A percentile compares a stretch with the other conserved stretches of the same genome.
phyloP scores from a whole-genome alignment of 2,113 vertebrate genomes.

The Pteropus alecto region DNA sequence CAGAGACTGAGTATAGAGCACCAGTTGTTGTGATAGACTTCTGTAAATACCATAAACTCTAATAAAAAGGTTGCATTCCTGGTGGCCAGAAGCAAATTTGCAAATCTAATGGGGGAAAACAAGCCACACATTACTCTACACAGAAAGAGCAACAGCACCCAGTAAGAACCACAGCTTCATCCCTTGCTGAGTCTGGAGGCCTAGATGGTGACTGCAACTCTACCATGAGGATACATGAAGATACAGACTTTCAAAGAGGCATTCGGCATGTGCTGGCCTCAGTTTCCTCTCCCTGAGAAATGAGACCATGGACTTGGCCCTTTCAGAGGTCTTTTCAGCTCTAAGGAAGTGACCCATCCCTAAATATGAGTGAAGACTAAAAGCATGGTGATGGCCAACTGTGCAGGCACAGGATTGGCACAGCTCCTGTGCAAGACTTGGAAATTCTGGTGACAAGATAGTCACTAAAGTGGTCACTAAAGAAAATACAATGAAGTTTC shows the following conservation, averaged over 20 bases:
- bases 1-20: background rate
- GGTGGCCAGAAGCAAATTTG: background rate
- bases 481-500: background rate
- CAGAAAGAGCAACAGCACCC: background rate
- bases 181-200: background rate
- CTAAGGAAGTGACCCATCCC: background rate
- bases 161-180: background rate
- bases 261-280: background rate
- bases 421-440: background rate
- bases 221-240: background rate
- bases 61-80: background rate
- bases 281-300: background rate
- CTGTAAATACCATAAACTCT: conserved; percentile 24
- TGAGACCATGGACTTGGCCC: background rate
- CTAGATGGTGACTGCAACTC: background rate
- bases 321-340: background rate
- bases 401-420: background rate
- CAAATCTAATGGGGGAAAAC: background rate
- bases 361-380: background rate
- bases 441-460: background rate
- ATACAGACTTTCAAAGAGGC: background rate
- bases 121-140: background rate
- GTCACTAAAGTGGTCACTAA: background rate
- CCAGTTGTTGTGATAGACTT: background rate
- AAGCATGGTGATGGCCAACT: background rate